Percentiles rank a stretch among this genome's conserved stretches.
These are phyloP conservation scores for Panzeria rudis DNA, from an alignment of 2,888 invertebrate genomes.

Conservation along the genomic window DNA sequence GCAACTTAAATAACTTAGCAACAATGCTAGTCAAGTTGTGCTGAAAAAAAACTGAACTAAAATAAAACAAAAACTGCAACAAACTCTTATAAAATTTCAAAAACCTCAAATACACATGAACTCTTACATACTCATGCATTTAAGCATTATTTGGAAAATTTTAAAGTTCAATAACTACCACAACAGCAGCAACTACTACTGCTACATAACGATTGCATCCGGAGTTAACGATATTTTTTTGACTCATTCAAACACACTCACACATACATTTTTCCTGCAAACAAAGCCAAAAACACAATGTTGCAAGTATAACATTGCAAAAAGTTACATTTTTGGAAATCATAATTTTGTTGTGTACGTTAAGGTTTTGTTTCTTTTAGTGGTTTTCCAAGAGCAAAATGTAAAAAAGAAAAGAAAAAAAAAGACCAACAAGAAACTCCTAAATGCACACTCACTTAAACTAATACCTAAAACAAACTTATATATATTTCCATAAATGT, in stretches of 20 bases:
- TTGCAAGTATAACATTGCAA: constrained; percentile 43
- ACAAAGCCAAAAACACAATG: constrained; percentile 41
- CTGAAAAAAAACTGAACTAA: constrained; percentile 12
- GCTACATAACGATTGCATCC: constrained; percentile 28
- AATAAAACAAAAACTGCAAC: constrained; percentile 47
- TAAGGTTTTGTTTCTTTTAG: constrained; percentile 51
- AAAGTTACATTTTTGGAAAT: constrained; percentile 47
- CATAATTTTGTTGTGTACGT: constrained; percentile 31
- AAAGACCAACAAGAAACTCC: constrained; percentile 12
- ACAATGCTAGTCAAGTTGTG: constrained; percentile 50
- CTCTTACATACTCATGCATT: constrained; percentile 35
- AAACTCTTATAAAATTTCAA: constrained; percentile 49
- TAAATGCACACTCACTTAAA: constrained; percentile 49
- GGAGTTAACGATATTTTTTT: constrained; percentile 24
- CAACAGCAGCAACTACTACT: background rate
- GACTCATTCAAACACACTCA: constrained; percentile 11
- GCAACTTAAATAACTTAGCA: constrained; percentile 55
- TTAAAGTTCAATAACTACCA: constrained; percentile 59
- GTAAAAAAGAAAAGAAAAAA: background rate
- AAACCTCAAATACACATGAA: constrained; percentile 56
- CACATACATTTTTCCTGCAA: background rate
- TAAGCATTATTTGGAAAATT: constrained; percentile 48
- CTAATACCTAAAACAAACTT: constrained; percentile 49
- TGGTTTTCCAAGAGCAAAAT: constrained; percentile 48
- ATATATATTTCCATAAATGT: constrained; percentile 65